These are phyloP conservation scores for Griposia aprilina DNA, from an alignment of 2,888 invertebrate species.

Conservation along the genomic window DNA sequence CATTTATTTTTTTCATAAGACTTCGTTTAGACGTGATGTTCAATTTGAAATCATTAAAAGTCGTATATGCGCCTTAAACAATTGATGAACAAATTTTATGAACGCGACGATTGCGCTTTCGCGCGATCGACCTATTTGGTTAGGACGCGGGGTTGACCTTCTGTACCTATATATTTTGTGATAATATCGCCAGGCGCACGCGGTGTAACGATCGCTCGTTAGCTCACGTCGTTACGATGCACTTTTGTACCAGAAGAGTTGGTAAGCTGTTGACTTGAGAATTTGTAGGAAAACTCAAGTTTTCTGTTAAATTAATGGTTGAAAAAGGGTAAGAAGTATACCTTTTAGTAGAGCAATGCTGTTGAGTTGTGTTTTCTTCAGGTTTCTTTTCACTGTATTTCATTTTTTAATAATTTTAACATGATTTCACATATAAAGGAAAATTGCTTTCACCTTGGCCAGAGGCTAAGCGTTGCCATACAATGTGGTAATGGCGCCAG, in stretches of 20 bases:
- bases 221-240: conserved; percentile 68
- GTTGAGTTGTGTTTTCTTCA: background rate
- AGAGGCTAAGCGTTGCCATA: background rate
- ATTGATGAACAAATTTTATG: too few relatives aligned
- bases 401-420: background rate
- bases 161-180: background rate
- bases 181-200: conserved; percentile 59
- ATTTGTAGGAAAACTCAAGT: conserved; percentile 38
- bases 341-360: background rate
- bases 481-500: background rate
- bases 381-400: background rate
- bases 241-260: conserved; percentile 60
- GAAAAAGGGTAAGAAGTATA: background rate
- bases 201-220: conserved; percentile 71
- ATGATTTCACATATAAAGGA: background rate
- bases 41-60: too few relatives aligned
- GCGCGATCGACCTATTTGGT: too few relatives aligned
- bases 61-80: too few relatives aligned
- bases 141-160: background rate
- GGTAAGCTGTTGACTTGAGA: conserved; percentile 58
- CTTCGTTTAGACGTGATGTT: too few relatives aligned
- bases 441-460: background rate
- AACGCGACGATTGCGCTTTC: too few relatives aligned
- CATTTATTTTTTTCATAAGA: too few relatives aligned
- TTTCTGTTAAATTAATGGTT: conserved; percentile 24